Conservation (phyloP, 2,797 vertebrate genomes). For the Periparus ater region DNA sequence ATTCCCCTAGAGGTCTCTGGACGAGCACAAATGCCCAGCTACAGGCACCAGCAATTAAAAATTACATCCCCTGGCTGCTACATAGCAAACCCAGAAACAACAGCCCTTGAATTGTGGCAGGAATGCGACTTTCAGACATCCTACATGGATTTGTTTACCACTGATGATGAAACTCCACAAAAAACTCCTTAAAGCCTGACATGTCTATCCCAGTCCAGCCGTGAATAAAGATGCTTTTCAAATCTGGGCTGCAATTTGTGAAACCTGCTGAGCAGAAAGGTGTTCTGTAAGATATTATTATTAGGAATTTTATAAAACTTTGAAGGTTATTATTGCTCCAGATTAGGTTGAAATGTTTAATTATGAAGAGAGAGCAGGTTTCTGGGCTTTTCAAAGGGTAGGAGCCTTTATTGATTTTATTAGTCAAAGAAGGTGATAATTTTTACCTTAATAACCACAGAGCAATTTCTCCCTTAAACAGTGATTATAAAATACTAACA, state of each 20-base stretch:
- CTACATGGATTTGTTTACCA: background rate
- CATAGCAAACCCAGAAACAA: background rate
- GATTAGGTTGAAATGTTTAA: constrained; percentile 74
- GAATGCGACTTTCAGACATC: background rate
- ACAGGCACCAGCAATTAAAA: background rate
- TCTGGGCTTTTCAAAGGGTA: constrained; percentile 61
- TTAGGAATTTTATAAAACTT: constrained; percentile 64
- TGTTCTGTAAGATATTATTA: constrained; percentile 54
- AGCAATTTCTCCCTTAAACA: constrained; percentile 69
- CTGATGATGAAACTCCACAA: background rate
- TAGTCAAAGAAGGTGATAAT: constrained; percentile 72
- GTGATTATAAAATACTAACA: constrained; percentile 74
- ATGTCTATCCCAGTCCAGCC: background rate
- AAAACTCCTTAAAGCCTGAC: background rate
- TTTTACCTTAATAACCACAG: constrained; percentile 67
- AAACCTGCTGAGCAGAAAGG: constrained; percentile 11
- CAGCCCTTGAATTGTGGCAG: background rate
- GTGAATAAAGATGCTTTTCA: background rate
- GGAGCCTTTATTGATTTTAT: constrained; percentile 74
- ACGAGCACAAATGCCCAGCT: background rate
- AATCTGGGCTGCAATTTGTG: background rate
- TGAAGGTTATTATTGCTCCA: constrained; percentile 55
- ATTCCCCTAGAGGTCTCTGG: background rate
- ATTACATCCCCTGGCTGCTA: background rate
- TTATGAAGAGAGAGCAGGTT: constrained; percentile 67